Base-by-base conservation (phyloP, 2,113 vertebrate genomes). In the Ailuropoda melanoleuca region DNA sequence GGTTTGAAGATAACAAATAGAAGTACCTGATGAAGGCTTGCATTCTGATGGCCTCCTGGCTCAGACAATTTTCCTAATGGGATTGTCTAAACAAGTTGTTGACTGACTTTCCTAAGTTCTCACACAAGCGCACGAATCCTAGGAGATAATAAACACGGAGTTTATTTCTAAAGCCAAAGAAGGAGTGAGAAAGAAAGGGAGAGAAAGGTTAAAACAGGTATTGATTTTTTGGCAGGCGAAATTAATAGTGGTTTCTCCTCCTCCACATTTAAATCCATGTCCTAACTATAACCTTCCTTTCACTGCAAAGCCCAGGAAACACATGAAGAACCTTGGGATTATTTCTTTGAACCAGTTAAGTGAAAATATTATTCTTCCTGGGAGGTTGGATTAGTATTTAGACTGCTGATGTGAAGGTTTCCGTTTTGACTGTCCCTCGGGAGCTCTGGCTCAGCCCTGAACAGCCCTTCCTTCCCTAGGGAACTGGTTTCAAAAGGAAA, bases 301-400 rank as follows among this genome's bases (percentile, higher is more conserved):
- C 55, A 58, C 58, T 96, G 84, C 21, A 94, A 97, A 97, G 18
- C 5, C 78, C 93, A 93, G 88, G 50, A 86, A 97, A 70, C 1
- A 43, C 24, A 23, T 48, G 4, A 0, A 93, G 39, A 34, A 94
- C 66, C 39, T 80, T 56, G 77, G 3, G n/a, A 94, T 94, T 0
- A 0, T 15, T 97, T 98, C 43, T 97, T 96, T 93, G 81, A 98
- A 83, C 2, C 50, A 92, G 43, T 94, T 85, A 96, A 93, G 90
- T 92, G 56, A 98, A 98, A 98, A 97, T 95, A 84, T 17, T 97
- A 39, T 85, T 88, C 55, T 97, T 98, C 84, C 12, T 34, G 39
- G 50, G 74, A 96, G 23, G 26, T 31, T 96, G 75, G 37, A 23
- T n/a, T 95, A 93, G 12, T 97, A 75, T 90, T 98, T 94, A 93